Evolutionary conservation across 2,888 invertebrate species (phyloP).

Genomic region (Noctua pronuba): DNA sequence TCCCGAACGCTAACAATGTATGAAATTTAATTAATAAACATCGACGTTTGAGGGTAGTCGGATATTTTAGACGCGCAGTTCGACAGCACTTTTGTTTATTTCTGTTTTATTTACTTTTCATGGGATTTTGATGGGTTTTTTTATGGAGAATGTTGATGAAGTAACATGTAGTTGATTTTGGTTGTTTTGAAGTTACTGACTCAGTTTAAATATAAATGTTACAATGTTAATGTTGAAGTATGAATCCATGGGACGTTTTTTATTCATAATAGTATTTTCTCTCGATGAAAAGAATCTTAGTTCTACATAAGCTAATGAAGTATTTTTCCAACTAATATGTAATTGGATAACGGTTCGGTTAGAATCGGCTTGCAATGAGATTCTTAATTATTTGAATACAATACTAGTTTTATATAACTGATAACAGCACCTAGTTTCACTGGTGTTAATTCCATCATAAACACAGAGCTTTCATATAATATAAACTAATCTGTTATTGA

Average conservation of each 20-base stretch:
- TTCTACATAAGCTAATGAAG: not conserved
- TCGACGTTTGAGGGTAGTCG: slow-evolving; percentile 46
- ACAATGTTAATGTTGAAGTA: not conserved
- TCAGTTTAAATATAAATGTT: not conserved
- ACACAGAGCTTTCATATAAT: slow-evolving; percentile 7
- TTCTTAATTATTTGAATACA: not conserved
- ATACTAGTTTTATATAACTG: not conserved
- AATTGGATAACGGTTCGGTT: not conserved
- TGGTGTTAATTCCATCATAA: slow-evolving; percentile 10
- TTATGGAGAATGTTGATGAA: slow-evolving; percentile 3
- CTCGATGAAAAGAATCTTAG: not conserved
- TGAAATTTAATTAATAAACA: slow-evolving; percentile 77
- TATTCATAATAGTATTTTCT: not conserved
- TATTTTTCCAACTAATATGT: not conserved
- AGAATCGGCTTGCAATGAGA: not conserved
- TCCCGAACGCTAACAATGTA: slow-evolving; percentile 72
- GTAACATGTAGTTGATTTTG: not conserved
- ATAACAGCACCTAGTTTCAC: not conserved
- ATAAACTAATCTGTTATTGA: slow-evolving; percentile 13
- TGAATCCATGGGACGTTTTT: not conserved
- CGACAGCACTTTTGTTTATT: slow-evolving; percentile 17
- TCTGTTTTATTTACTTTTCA: slow-evolving; percentile 1
- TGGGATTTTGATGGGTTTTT: slow-evolving; percentile 8
- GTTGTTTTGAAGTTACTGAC: not conserved
- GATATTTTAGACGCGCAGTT: slow-evolving; percentile 45